Conservation (phyloP, 2,888 invertebrate species). For the Eubasilissa splendida region DNA sequence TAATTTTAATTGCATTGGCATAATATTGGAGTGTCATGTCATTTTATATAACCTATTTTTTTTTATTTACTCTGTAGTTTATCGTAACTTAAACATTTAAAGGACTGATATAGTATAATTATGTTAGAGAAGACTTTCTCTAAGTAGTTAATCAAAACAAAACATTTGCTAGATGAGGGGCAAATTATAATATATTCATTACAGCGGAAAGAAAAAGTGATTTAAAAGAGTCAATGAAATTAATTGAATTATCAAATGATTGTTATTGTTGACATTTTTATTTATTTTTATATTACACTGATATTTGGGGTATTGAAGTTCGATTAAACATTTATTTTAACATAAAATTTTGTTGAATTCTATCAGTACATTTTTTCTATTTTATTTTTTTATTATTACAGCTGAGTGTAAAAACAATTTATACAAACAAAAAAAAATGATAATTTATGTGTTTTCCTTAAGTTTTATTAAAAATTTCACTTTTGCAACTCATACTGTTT, state of each 20-base stretch:
- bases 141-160: slow-evolving; percentile 53
- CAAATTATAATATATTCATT: slow-evolving; percentile 60
- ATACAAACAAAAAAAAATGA: background rate
- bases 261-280: slow-evolving; percentile 51
- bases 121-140: slow-evolving; percentile 51
- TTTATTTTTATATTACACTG: slow-evolving; percentile 43
- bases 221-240: slow-evolving; percentile 47
- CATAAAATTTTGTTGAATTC: slow-evolving; percentile 5
- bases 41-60: slow-evolving; percentile 19
- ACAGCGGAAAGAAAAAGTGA: slow-evolving; percentile 50
- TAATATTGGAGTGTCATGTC: slow-evolving; percentile 26
- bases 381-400: slow-evolving; percentile 19
- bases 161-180: slow-evolving; percentile 57
- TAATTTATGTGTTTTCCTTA: slow-evolving; percentile 43
- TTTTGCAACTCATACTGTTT: slow-evolving; percentile 57
- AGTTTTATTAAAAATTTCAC: slow-evolving; percentile 51
- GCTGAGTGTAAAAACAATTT: slow-evolving; percentile 23
- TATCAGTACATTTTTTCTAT: slow-evolving; percentile 26
- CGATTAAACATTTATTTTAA: slow-evolving; percentile 25
- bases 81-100: slow-evolving; percentile 53
- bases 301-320: slow-evolving; percentile 20
- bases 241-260: slow-evolving; percentile 50
- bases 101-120: slow-evolving; percentile 56
- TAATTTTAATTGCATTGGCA: slow-evolving; percentile 32
- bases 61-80: slow-evolving; percentile 43